A percentile compares a stretch with the other conserved stretches of the same genome.
Evolutionary conservation across 2,113 vertebrate genomes (phyloP).

Genomic region (Mormoops blainvillei): DNA sequence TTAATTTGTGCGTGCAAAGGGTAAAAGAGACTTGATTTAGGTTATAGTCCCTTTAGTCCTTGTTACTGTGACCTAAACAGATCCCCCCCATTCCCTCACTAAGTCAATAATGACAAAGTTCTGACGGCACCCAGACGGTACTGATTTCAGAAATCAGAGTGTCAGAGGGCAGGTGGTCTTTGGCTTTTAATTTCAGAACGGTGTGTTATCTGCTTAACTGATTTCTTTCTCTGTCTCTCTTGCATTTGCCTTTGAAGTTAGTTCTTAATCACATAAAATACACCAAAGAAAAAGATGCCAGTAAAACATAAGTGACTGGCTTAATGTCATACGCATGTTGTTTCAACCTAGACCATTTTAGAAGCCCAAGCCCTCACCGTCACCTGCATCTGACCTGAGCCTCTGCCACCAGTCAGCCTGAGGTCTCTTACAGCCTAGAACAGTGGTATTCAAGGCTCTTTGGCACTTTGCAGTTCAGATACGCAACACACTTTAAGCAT

Average conservation of each 20-base stretch:
- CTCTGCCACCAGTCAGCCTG: not conserved
- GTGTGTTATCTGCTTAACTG: not conserved
- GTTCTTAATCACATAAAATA: not conserved
- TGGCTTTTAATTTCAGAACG: not conserved
- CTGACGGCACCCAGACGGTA: not conserved
- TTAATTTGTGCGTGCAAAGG: not conserved
- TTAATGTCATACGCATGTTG: not conserved
- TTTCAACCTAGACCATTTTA: not conserved
- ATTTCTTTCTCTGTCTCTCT: not conserved
- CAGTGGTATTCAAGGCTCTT: not conserved
- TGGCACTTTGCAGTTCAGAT: not conserved
- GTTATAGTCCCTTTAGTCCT: not conserved
- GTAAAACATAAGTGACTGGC: not conserved
- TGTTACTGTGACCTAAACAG: not conserved
- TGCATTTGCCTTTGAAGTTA: not conserved
- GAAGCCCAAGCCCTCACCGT: not conserved
- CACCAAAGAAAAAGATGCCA: not conserved
- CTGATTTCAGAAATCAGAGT: not conserved
- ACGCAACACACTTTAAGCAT: not conserved
- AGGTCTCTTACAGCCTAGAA: not conserved
- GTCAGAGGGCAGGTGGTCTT: not conserved
- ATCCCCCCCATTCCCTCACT: accelerated
- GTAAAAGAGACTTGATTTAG: not conserved
- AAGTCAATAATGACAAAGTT: not conserved
- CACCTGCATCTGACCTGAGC: not conserved